These are phyloP conservation scores for Oxyteleia sp. DNA, from an alignment of 2,888 invertebrate genomes.

Conservation along the genomic window DNA sequence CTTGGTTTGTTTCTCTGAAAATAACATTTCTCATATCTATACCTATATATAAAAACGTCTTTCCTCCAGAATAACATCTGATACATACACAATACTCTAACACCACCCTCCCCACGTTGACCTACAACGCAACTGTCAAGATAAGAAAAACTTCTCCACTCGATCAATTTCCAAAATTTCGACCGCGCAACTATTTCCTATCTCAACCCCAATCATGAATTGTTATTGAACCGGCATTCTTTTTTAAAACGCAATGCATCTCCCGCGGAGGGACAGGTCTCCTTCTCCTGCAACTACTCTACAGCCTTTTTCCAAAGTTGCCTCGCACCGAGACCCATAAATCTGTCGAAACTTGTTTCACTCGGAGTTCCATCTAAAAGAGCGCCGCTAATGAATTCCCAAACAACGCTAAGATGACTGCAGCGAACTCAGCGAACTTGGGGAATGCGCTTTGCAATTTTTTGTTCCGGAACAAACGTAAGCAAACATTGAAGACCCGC, in stretches of 20 bases:
- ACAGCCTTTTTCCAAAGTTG: constrained; percentile 53
- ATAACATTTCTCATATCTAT: no score
- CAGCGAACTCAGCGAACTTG: constrained; percentile 20
- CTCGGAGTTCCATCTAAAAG: constrained; percentile 50
- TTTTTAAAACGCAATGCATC: constrained; percentile 19
- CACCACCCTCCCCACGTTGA: no score
- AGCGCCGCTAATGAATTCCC: constrained; percentile 55
- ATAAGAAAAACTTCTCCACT: background rate
- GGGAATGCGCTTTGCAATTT: no score
- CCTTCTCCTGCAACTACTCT: constrained; percentile 25
- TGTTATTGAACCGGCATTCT: constrained; percentile 35
- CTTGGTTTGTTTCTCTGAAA: no score
- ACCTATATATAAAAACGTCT: no score
- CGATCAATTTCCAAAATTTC: constrained; percentile 22
- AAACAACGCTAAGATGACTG: constrained; percentile 53
- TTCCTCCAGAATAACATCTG: no score
- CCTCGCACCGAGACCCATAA: constrained; percentile 38
- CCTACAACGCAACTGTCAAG: background rate
- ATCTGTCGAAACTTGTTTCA: constrained; percentile 64
- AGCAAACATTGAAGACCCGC: no score
- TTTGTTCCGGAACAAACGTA: no score
- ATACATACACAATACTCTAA: no score
- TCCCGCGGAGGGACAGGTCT: constrained; percentile 17
- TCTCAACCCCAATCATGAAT: constrained; percentile 23
- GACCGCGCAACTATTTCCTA: constrained; percentile 5